These are phyloP conservation scores for Bombyx mandarina DNA, from an alignment of 1,140 invertebrate species.

Conservation along the genomic window DNA sequence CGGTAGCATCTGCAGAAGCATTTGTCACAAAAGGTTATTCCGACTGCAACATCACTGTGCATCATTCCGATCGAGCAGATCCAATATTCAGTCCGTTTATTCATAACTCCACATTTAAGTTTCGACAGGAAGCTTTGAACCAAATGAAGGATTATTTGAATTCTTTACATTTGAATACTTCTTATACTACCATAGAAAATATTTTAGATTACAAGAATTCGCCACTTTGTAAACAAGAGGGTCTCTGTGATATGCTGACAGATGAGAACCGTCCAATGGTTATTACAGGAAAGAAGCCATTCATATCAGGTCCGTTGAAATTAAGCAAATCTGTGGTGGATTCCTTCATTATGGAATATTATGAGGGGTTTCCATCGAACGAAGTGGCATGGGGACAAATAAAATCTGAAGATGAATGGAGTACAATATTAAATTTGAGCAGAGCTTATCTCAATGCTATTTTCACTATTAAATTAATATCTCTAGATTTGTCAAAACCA, in stretches of 20 bases:
- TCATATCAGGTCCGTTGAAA: slow-evolving; percentile 40
- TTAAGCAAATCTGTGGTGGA: slow-evolving; percentile 42
- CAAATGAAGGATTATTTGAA: slow-evolving; percentile 38
- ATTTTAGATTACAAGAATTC: slow-evolving; percentile 45
- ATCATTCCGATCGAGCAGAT: slow-evolving; percentile 30
- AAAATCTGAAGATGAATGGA: slow-evolving; percentile 24
- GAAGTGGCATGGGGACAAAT: slow-evolving; percentile 50
- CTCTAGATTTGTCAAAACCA: slow-evolving; percentile 36
- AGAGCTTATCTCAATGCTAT: slow-evolving; percentile 41
- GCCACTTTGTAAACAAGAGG: slow-evolving; percentile 26
- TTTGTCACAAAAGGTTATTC: slow-evolving; percentile 40
- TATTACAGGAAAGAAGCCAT: slow-evolving; percentile 29
- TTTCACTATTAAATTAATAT: slow-evolving; percentile 36
- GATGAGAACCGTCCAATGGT: slow-evolving; percentile 31
- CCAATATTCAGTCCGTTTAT: slow-evolving; percentile 44
- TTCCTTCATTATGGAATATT: slow-evolving; percentile 54
- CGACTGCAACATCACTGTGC: slow-evolving; percentile 35
- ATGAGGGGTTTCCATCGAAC: slow-evolving; percentile 34
- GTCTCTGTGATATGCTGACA: slow-evolving; percentile 32
- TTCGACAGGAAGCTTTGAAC: slow-evolving; percentile 26
- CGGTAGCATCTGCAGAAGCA: slow-evolving; percentile 36
- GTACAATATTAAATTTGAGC: slow-evolving; percentile 25
- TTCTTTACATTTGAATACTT: slow-evolving; percentile 26
- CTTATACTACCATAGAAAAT: slow-evolving; percentile 29
- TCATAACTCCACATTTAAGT: slow-evolving; percentile 32